Evolutionary conservation across 2,888 invertebrate genomes (phyloP), one percentile per base, ranked within the genome.

Genomic region (Amphiduros pacificus): DNA sequence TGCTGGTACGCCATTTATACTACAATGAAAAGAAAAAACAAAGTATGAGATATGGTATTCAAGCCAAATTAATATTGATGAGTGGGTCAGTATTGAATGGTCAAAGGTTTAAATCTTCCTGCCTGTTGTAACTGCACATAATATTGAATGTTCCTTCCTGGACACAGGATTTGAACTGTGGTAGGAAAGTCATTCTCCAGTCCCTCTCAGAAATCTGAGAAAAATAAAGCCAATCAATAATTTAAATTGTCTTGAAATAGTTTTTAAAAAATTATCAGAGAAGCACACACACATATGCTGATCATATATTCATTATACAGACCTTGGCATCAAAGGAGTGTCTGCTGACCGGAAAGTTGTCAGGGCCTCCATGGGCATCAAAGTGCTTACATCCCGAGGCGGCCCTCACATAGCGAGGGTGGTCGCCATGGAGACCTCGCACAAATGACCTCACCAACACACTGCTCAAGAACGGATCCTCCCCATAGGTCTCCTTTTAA

Each of bases 91-190:
- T n/a, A 36, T 36, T 17, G 17, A 36, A 36, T 17, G 36, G 17
- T 9, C 9, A 11, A 11, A 11, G 11, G 9, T 36, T 36, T 11
- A 9, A 14, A 9, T 36, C 36, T 11, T 17, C 36, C 36, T 77
- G n/a, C 77, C 76, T 77, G 71, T 79, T 80, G 63, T 77, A 80
- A 52, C 78, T 78, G 68, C 80, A 80, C 78, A 80, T 79, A n/a
- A 80, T 59, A 51, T 76, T 77, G 65, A 69, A 73, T 1, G 75
- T 69, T 2, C 80, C 79, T 5, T 77, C 79, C 36, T 74, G 64
- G 14, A 78, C 73, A 69, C 78, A 80, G 17, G 64, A 58, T 36
- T 70, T 68, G 60, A 78, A 79, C 4, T 72, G 74, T 28, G 80
- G 79, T 28, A 80, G 66, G 64, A 73, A 80, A 11, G 78, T 78